These are phyloP conservation scores for Neoseiulus cucumeris DNA, from an alignment of 1,140 invertebrate genomes.

Conservation along the genomic window DNA sequence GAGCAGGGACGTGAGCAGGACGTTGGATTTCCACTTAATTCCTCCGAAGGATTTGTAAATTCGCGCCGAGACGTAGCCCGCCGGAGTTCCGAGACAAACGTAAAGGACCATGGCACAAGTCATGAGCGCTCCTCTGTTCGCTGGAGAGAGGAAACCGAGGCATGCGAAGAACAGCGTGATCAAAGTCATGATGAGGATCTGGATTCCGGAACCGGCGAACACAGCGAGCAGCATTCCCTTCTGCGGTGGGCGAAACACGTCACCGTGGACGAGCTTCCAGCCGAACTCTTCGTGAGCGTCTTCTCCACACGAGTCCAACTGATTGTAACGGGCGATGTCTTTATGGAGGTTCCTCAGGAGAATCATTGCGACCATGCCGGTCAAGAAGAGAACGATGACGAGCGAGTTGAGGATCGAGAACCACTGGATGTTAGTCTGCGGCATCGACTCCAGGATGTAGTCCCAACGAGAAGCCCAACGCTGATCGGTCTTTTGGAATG, in stretches of 20 bases:
- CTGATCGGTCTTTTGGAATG: constrained; percentile 44
- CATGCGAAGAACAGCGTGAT: constrained; percentile 67
- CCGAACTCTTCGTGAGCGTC: constrained; percentile 97
- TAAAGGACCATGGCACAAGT: constrained; percentile 88
- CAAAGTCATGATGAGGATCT: constrained; percentile 51
- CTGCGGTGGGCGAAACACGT: constrained; percentile 82
- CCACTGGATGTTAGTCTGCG: constrained; percentile 97
- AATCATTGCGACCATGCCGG: constrained; percentile 99
- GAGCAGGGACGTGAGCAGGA: constrained; percentile 79
- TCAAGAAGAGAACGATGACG: constrained; percentile 43
- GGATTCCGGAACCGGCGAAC: constrained; percentile 77
- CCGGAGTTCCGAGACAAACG: constrained; percentile 79
- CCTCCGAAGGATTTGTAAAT: constrained; percentile 95
- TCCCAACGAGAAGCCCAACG: constrained; percentile 98
- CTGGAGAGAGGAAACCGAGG: constrained; percentile 89
- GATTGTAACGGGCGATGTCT: constrained; percentile 96
- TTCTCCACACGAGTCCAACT: constrained; percentile 49
- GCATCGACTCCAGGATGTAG: constrained; percentile 94
- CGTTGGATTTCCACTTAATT: constrained; percentile 95
- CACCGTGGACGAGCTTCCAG: constrained; percentile 93
- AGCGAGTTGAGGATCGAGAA: constrained; percentile 45
- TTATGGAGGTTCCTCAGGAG: constrained; percentile 87
- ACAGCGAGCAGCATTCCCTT: constrained; percentile 91
- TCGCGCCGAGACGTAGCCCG: constrained; percentile 83
- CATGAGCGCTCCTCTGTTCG: constrained; percentile 93